Evolutionary conservation across 1,140 invertebrate species (phyloP).

Genomic region (Acromyrmex heyeri): DNA sequence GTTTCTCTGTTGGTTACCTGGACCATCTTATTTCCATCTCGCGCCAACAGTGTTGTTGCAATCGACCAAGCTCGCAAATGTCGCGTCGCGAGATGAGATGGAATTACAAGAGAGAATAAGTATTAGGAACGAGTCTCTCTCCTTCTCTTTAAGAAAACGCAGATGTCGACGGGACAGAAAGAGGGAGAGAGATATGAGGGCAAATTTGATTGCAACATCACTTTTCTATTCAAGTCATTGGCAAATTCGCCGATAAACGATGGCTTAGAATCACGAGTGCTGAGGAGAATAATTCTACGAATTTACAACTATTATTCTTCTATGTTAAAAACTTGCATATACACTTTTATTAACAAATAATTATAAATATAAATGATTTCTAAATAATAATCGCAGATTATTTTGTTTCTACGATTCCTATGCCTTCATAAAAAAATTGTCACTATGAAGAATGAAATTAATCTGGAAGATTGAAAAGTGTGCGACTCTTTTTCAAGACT

Average conservation of each 20-base stretch:
- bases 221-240: not conserved
- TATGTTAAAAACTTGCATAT: not conserved
- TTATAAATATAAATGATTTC: not conserved
- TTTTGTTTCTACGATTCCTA: not conserved
- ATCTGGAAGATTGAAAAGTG: no score
- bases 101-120: slow-evolving; percentile 29
- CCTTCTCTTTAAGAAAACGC: not conserved
- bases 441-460: no score
- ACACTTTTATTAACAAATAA: slow-evolving; percentile 12
- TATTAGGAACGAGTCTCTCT: slow-evolving; percentile 21
- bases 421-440: not conserved
- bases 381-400: not conserved
- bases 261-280: not conserved
- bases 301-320: not conserved
- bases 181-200: not conserved
- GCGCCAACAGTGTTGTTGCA: slow-evolving; percentile 1
- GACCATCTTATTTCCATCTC: slow-evolving; percentile 36
- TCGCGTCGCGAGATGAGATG: slow-evolving; percentile 39
- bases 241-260: slow-evolving; percentile 6
- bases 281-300: not conserved
- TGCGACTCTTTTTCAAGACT: no score
- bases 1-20: slow-evolving; percentile 24
- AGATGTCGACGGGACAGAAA: not conserved
- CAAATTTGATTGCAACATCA: slow-evolving; percentile 12
- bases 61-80: slow-evolving; percentile 36